phyloP scores from a whole-genome alignment of 2,888 invertebrate species.

The Odontomyia ornata region DNA sequence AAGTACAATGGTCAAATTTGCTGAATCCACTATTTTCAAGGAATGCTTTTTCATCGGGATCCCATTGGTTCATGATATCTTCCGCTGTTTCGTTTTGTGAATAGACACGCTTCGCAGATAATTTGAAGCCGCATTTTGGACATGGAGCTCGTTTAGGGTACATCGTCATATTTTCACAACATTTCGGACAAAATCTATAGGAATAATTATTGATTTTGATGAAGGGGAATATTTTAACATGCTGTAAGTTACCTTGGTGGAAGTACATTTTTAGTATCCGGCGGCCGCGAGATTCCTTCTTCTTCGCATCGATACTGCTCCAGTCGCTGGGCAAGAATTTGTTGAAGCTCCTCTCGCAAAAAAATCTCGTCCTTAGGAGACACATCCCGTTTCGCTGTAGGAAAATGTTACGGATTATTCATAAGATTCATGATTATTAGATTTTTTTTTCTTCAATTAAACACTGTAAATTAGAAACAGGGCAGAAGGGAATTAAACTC shows the following conservation, averaged over 20 bases:
- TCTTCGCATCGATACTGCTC: background rate
- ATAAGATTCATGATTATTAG: too few species aligned
- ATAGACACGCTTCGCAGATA: background rate
- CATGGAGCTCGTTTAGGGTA: background rate
- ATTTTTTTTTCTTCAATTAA: too few species aligned
- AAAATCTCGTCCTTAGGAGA: background rate
- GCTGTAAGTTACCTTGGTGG: conserved; percentile 7
- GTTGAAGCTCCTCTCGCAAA: background rate
- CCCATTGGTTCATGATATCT: conserved; percentile 20
- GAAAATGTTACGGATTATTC: too few species aligned
- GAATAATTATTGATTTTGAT: background rate
- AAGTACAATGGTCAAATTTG: conserved; percentile 28
- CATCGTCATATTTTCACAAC: conserved; percentile 26
- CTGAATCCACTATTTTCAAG: background rate
- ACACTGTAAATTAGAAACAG: too few species aligned
- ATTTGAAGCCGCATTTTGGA: conserved; percentile 21
- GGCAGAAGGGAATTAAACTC: too few species aligned
- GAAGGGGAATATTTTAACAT: background rate
- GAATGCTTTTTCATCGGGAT: conserved; percentile 12
- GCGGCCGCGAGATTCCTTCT: background rate
- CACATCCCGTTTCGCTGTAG: too few species aligned
- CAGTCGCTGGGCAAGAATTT: background rate
- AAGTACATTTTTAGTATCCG: background rate
- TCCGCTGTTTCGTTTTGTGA: background rate
- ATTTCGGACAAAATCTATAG: conserved; percentile 23